phyloP scores from a whole-genome alignment of 2,888 invertebrate species.

The Cordilura impudica region DNA sequence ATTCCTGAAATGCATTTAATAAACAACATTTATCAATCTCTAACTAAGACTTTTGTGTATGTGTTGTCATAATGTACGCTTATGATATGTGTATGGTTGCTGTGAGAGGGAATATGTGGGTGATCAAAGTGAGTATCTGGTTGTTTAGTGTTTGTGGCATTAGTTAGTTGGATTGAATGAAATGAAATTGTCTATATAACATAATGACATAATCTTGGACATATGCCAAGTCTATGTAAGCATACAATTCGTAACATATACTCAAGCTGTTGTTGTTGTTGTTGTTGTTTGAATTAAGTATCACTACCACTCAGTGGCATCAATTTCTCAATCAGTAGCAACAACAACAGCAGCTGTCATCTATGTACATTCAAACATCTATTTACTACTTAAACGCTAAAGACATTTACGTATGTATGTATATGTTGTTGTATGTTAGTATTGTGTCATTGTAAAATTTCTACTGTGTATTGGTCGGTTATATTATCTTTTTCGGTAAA shows the following conservation, averaged over 20 bases:
- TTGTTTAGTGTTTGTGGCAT: constrained; percentile 19
- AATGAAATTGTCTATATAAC: constrained; percentile 48
- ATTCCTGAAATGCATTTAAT: constrained; percentile 37
- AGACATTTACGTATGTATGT: constrained; percentile 15
- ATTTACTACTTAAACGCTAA: constrained; percentile 18
- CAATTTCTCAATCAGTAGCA: constrained; percentile 10
- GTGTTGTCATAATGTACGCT: constrained; percentile 17
- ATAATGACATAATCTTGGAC: constrained; percentile 54
- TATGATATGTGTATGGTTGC: constrained; percentile 3
- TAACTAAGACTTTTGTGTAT: constrained; percentile 35
- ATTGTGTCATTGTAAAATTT: not conserved
- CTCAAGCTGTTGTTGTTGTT: not conserved
- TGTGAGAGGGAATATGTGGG: not conserved
- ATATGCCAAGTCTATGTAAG: constrained; percentile 44
- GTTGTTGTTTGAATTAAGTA: constrained; percentile 33
- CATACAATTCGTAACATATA: constrained; percentile 5
- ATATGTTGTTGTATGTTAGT: constrained; percentile 20
- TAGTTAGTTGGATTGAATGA: not conserved
- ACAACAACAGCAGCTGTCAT: constrained; percentile 44
- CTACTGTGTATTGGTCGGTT: too few relatives aligned
- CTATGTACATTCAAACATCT: constrained; percentile 37
- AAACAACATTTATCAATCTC: constrained; percentile 49
- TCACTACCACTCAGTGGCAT: not conserved
- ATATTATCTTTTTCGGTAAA: too few relatives aligned
- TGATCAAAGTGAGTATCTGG: too few relatives aligned